Base-by-base conservation (phyloP, 2,888 invertebrate species). In the Leptinotarsa peninsularis region DNA sequence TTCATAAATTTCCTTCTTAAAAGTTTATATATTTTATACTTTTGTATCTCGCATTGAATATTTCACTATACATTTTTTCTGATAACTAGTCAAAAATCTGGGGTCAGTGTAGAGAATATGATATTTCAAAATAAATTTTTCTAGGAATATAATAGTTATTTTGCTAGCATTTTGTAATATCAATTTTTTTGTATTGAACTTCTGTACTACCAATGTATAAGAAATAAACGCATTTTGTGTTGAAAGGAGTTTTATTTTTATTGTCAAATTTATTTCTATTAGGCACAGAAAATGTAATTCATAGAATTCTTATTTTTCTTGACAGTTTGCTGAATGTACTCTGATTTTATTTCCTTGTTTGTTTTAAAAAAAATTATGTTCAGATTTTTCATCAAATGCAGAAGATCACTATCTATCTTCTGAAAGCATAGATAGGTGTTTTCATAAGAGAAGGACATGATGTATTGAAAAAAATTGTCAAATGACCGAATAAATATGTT, bases 21-120 rank as follows among this genome's bases (percentile, higher is more conserved):
- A 43, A 63, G 43, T 43, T 63, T 43, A 63, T 63, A 63, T 63
- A 63, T 63, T 63, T 63, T 63, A 63, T 63, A 63, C 63, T 63
- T 63, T 63, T 63, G 63, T 63, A 63, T 63, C 63, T 43, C n/a
- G 10, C 43, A 63, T 43, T 27, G 63, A 63, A 43, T n/a, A 27
- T 63, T 63, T n/a, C n/a, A 43, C n/a, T 15, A 15, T 58, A 23
- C 58, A 23, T 58, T 43, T 63, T 23, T 63, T 63, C n/a, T 63
- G 43, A 33, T n/a, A 17, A 13, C 63, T 33, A 63, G 63, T 63
- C 17, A 4, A 43, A n/a, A n/a, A 63, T 33, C 33, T 63, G 33
- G 63, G n/a, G 3, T 63, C 43, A 43, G 43, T n/a, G 33, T 63
- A 63, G 63, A n/a, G 15, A 23, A 23, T 63, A 43, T 63, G 43